These are phyloP conservation scores for Drosophila parvula DNA, from an alignment of 1,140 invertebrate species.

Conservation along the genomic window DNA sequence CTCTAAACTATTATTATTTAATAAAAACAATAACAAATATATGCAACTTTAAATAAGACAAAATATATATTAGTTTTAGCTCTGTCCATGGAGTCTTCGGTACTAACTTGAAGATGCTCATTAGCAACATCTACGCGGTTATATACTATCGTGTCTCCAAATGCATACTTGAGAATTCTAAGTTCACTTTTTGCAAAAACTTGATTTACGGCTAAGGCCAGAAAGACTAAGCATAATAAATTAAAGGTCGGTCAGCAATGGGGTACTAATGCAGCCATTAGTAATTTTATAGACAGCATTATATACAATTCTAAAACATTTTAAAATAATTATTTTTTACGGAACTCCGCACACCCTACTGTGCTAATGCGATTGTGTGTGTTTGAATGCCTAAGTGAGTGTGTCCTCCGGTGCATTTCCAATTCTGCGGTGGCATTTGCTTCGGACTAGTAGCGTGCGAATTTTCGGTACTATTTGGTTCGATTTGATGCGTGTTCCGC, in stretches of 20 bases:
- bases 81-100: too few species aligned
- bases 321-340: neutral
- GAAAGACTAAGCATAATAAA: too few species aligned
- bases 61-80: too few species aligned
- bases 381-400: constrained; percentile 15
- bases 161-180: neutral
- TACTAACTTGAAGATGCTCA: too few species aligned
- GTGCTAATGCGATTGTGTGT: neutral
- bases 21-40: neutral
- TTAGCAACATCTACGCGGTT: too few species aligned
- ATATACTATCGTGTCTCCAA: too few species aligned
- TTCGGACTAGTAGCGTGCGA: constrained; percentile 46
- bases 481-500: constrained; percentile 71
- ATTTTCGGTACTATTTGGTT: constrained; percentile 72
- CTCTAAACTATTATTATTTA: too few species aligned
- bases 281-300: too few species aligned
- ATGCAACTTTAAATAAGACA: neutral
- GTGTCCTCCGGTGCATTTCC: constrained; percentile 31
- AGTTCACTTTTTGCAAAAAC: neutral
- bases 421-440: constrained; percentile 62
- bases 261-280: too few species aligned
- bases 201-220: too few species aligned
- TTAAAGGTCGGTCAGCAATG: too few species aligned
- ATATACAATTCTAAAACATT: neutral
- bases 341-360: constrained; percentile 5